Conservation (phyloP, 2,797 vertebrate species). For the Schizothorax lantsangensis region DNA sequence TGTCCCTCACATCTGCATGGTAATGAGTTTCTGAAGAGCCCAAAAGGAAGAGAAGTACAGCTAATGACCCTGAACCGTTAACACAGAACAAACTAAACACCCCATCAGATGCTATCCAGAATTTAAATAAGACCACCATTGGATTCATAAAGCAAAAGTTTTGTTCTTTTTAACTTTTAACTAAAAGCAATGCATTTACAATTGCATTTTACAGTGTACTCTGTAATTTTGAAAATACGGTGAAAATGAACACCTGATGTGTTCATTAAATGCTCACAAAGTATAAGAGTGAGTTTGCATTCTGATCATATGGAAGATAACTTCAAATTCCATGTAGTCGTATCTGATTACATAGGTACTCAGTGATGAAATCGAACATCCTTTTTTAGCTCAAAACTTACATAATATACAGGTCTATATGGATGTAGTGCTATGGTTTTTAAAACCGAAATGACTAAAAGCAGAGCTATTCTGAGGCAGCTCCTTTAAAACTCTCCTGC, state of each 20-base stretch:
- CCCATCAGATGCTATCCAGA: slow-evolving; percentile 22
- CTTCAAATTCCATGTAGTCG: background rate
- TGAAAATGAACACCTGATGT: background rate
- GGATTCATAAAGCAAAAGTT: background rate
- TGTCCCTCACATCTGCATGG: slow-evolving; percentile 27
- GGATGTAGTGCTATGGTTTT: background rate
- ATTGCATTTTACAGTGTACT: background rate
- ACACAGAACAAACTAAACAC: background rate
- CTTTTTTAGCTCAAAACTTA: background rate
- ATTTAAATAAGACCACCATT: slow-evolving; percentile 5
- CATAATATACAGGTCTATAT: background rate
- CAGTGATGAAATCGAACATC: background rate
- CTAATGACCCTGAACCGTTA: slow-evolving; percentile 36
- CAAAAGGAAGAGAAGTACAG: slow-evolving; percentile 25
- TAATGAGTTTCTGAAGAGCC: slow-evolving; percentile 11
- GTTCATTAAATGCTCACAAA: background rate
- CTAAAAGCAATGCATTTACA: slow-evolving; percentile 1
- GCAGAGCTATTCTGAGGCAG: background rate
- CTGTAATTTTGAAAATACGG: too few relatives aligned
- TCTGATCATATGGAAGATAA: background rate
- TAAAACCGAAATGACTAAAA: slow-evolving; percentile 1
- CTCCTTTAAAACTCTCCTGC: background rate
- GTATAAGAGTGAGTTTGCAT: background rate
- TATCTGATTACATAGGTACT: background rate
- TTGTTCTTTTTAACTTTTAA: background rate